A percentile compares a stretch with the other conserved stretches of the same genome.
Conservation (phyloP, 2,797 vertebrate species). For the Geotrypetes seraphini region DNA sequence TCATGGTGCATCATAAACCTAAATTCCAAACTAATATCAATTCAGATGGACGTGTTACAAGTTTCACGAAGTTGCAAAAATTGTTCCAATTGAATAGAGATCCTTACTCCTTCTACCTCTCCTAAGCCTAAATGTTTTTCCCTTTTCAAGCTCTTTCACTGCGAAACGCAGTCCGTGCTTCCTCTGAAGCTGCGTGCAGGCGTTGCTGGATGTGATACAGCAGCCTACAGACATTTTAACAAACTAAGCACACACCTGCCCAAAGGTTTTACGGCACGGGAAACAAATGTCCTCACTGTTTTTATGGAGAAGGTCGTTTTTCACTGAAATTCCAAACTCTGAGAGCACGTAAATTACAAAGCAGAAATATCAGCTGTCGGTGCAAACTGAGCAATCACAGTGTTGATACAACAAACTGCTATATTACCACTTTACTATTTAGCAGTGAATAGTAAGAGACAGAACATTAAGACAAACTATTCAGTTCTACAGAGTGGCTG, state of each 20-base stretch:
- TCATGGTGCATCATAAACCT: too few relatives aligned
- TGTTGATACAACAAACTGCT: constrained; percentile 1
- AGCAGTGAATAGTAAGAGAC: constrained; percentile 6
- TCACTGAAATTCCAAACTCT: constrained; percentile 8
- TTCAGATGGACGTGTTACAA: too few relatives aligned
- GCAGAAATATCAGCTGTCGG: constrained; percentile 6
- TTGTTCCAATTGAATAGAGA: too few relatives aligned
- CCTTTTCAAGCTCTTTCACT: not conserved
- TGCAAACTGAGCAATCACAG: not conserved
- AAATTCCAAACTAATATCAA: too few relatives aligned
- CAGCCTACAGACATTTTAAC: constrained; percentile 16
- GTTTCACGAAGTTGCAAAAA: too few relatives aligned
- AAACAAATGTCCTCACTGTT: constrained; percentile 21
- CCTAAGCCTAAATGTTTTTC: rapidly evolving
- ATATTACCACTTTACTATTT: constrained; percentile 9
- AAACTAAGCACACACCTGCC: constrained; percentile 11
- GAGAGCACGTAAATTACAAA: constrained; percentile 2
- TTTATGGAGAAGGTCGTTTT: constrained; percentile 18
- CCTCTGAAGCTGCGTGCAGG: too few relatives aligned
- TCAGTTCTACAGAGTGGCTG: too few relatives aligned
- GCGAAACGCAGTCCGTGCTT: too few relatives aligned
- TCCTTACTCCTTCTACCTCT: rapidly evolving
- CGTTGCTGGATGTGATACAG: too few relatives aligned
- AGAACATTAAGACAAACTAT: constrained; percentile 14
- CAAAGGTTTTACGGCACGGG: constrained; percentile 9